Base-by-base conservation (phyloP, 2,113 vertebrate species). In the Phrynosoma platyrhinos region DNA sequence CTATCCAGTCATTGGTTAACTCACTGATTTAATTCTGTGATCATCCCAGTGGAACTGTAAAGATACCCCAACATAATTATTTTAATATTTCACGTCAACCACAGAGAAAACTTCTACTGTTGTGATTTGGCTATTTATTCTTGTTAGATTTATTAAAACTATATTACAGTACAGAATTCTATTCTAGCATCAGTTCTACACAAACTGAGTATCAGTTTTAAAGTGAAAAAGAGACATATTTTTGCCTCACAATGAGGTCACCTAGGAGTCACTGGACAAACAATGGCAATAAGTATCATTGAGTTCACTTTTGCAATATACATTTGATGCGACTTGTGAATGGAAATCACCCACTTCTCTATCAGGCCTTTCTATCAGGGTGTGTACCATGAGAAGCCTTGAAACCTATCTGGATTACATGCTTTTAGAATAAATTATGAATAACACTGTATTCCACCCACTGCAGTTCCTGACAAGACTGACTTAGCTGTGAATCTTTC, bases 341-440 rank as follows among this genome's bases (percentile, higher is more conserved):
- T 20, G 5, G 85, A 88, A 68, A 87, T 78, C 9, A 84, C 68
- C 40, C 58, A 91, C 36, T 69, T 77, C 23, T 81, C 52, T 74
- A 53, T 83, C 89, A 47, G 47, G 72, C 81, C 64, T 79, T 4
- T 75, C 71, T 20, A 32, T 68, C 81, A 83, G 20, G 62, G 74
- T 85, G 0, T 86, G 72, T 72, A 78, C 80, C 42, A 16, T 36
- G 7, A 88, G 74, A 92, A 91, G 88, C 25, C 36, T 52, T 42
- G 85, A 86, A 90, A 88, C 21, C 12, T 42, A 77, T 94, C 88
- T n/a, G 86, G 74, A 88, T 85, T 77, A 87, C 86, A 86, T 21
- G 85, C 92, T 94, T 94, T 93, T 89, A 91, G 47, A 94, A 74
- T 92, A 94, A 94, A 87, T 94, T 95, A 94, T 93, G 90, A 91